A percentile compares a stretch with the other conserved stretches of the same genome.
These are phyloP conservation scores for Perognathus longimembris DNA, from an alignment of 2,113 vertebrate genomes.

Conservation along the genomic window DNA sequence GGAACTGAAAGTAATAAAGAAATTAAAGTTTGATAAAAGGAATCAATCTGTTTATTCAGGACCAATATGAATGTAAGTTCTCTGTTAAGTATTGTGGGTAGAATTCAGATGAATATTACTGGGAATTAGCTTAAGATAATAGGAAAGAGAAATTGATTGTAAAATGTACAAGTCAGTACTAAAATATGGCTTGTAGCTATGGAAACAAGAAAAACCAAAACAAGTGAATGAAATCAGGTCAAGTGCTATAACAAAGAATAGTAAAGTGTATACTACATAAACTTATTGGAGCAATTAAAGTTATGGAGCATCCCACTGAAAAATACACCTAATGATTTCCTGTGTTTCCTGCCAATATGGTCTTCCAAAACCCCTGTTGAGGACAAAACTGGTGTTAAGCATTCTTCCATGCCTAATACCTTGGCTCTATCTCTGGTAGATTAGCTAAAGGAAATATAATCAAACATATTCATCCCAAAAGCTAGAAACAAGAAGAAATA, in stretches of 20 bases:
- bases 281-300: conserved; percentile 4
- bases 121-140: conserved; percentile 71
- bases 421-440: too few species aligned
- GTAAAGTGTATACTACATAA: conserved; percentile 22
- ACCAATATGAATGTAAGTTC: too few species aligned
- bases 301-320: too few species aligned
- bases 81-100: not conserved
- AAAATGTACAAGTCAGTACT: conserved; percentile 53
- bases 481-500: too few species aligned
- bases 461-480: too few species aligned
- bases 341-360: too few species aligned
- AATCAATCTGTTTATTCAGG: conserved; percentile 72
- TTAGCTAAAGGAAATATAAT: too few species aligned
- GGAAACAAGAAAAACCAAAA: conserved; percentile 36
- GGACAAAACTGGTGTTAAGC: too few species aligned
- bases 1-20: conserved; percentile 73
- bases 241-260: not conserved
- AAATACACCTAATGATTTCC: too few species aligned
- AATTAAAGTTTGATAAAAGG: conserved; percentile 74
- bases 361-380: too few species aligned
- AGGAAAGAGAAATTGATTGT: conserved; percentile 67
- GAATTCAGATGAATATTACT: conserved; percentile 52
- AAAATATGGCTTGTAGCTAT: conserved; percentile 17
- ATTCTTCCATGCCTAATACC: too few species aligned
- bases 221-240: not conserved